phyloP scores from a whole-genome alignment of 1,140 invertebrate species.

The Drosophila sproati region DNA sequence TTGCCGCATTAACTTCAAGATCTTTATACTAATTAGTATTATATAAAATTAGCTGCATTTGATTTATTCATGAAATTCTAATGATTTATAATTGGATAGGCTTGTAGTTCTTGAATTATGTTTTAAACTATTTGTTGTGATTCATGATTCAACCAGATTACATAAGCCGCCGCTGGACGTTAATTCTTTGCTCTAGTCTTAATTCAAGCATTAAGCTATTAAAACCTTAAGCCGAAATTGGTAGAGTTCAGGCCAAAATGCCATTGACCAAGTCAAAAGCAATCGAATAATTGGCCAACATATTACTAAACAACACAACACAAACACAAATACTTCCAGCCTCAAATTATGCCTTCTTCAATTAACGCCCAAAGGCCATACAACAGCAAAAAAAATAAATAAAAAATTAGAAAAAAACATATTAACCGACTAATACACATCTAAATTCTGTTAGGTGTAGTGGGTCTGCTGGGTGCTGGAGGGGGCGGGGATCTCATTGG shows the following conservation, averaged over 20 bases:
- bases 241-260: constrained; percentile 34
- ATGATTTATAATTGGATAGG: neutral
- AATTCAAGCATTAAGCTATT: neutral
- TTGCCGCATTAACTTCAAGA: no score
- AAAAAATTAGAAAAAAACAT: constrained; percentile 16
- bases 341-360: constrained; percentile 74
- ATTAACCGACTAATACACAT: constrained; percentile 51
- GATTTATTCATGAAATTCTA: neutral
- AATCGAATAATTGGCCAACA: constrained; percentile 57
- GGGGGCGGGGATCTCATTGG: constrained; percentile 20
- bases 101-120: constrained; percentile 1
- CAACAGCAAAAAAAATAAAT: neutral
- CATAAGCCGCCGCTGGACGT: neutral
- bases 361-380: constrained; percentile 69
- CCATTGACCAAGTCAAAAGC: constrained; percentile 44
- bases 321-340: constrained; percentile 35
- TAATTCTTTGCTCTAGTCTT: neutral
- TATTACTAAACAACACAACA: constrained; percentile 23
- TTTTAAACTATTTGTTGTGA: neutral
- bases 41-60: no score
- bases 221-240: neutral
- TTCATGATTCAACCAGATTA: neutral
- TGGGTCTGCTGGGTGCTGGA: neutral
- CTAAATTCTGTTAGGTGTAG: constrained; percentile 46
- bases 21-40: no score